A percentile compares a stretch with the other conserved stretches of the same genome.
These are phyloP conservation scores for Tenthredo mesomela DNA, from an alignment of 2,888 invertebrate genomes.

Conservation along the genomic window DNA sequence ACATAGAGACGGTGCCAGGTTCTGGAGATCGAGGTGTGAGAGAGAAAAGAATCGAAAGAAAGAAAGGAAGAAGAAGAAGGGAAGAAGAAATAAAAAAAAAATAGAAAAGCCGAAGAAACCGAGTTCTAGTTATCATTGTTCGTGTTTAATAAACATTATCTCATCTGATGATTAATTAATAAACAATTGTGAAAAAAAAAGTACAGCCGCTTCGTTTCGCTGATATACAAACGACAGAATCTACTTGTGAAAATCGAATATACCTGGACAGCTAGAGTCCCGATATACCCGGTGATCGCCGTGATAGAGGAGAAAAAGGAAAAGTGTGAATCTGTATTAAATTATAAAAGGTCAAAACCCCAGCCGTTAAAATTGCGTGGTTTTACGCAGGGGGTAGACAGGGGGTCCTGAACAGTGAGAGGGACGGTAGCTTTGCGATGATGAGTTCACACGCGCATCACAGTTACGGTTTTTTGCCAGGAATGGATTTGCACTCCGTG, in stretches of 20 bases:
- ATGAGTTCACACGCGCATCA: conserved; percentile 67
- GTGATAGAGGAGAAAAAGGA: neutral
- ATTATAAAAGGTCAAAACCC: neutral
- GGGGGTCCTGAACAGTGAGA: conserved; percentile 40
- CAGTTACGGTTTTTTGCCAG: conserved; percentile 64
- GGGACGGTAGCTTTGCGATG: conserved; percentile 58
- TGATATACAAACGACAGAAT: neutral
- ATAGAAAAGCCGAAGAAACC: neutral
- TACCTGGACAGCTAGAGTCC: too few relatives aligned
- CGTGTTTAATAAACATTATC: neutral
- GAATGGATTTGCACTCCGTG: conserved; percentile 66
- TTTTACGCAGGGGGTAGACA: conserved; percentile 49
- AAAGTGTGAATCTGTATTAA: neutral
- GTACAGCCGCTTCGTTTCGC: neutral
- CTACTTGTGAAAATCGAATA: neutral
- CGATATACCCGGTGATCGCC: neutral
- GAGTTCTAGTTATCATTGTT: neutral
- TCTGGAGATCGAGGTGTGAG: conserved; percentile 1
- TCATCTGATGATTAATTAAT: neutral
- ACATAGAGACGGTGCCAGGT: neutral
- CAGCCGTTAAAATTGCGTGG: conserved; percentile 49
- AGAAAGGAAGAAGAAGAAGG: too few relatives aligned
- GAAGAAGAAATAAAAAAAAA: too few relatives aligned
- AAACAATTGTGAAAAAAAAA: neutral
- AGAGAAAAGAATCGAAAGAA: neutral